Evolutionary conservation across 2,113 vertebrate genomes (phyloP), one percentile per base, ranked within the genome.

Genomic region (Malurus alboscapulatus): DNA sequence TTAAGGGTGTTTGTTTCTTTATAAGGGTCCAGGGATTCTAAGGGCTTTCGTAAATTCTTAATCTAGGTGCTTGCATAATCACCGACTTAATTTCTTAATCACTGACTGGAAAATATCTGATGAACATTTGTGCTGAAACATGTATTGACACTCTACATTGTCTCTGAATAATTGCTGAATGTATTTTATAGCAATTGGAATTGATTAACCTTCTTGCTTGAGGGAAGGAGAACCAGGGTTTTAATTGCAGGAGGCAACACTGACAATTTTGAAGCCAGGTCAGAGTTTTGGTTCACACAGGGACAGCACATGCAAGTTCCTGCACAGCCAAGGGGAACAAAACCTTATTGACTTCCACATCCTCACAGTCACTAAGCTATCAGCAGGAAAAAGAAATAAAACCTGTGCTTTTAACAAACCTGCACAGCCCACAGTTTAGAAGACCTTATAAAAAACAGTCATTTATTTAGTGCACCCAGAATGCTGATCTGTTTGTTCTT

Each of bases 161-260:
- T 67, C 14, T 62, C 66, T 55, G 36, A 80, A 78, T 22, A 71
- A 81, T 29, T 62, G 38, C 72, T 72, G 47, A 91, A 83, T 73
- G 54, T 66, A 67, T 75, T 87, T 94, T 45, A 51, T n/a, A 75
- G 20, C 42, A 82, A 71, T 76, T 88, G 47, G 44, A 96, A 92
- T 40, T 65, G 42, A 94, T 83, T 89, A 91, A 74, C 29, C 47
- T 68, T 88, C 50, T 74, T 15, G 17, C 55, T 10, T 32, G 25
- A 51, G 65, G 67, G 30, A 82, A 91, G 42, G 21, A 63, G 53
- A 79, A n/a, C 13, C 12, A 6, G 18, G 20, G 24, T 40, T 58
- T 51, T 30, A 69, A 50, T 26, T 42, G 77, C 0, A 62, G 65
- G 29, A 78, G 25, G 17, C 62, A 94, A 80, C 34, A 26, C 12